Base-by-base conservation (phyloP, 2,797 vertebrate genomes). In the Phrynocephalus guinanensis region DNA sequence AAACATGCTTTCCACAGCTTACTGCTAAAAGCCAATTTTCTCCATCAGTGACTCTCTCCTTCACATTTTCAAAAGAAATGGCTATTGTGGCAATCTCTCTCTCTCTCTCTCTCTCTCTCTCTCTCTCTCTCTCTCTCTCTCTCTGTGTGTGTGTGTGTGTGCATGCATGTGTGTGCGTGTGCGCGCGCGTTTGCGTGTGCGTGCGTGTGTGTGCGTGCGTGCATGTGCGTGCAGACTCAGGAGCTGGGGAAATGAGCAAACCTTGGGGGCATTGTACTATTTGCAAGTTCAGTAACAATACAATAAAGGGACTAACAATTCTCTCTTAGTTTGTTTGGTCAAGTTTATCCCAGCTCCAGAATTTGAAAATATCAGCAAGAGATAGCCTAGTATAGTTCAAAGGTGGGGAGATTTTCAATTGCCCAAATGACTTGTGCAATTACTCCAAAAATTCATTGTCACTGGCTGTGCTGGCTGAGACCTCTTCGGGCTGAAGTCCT, bases 21-120 rank as follows among this genome's bases (percentile, higher is more conserved):
- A 11, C 38, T 83, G 63, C 80, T 82, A 89, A 78, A 71, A 87
- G 26, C 56, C 86, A 68, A 85, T 89, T 93, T 93, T 87, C 85
- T 48, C 89, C 83, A 88, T 86, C 91, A 87, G 28, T 90, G 85
- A 90, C 44, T 77, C 3, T 91, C 84, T 66, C 20, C 87, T 87
- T 90, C 6, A 44, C 1, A 20, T 63, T 60, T 89, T 76, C 16
- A n/a, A 86, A 91, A 83, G 80, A 89, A 90, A 89, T 52, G 3
- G 75, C 76, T 22, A 6, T 83, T 84, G 68, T 86, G 78, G 83
- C 92, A 91, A 85, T 75, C 81, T 44, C 38, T 44, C 38, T 44
- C 38, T 38, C 38, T 38, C 38, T 38, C 38, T 38, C 38, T 38
- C 38, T 38, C n/a, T n/a, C n/a, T n/a, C 38, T 44, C 38, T 44